These are phyloP conservation scores for Liopterus haemorrhoidalis DNA, from an alignment of 2,888 invertebrate genomes.

Conservation along the genomic window DNA sequence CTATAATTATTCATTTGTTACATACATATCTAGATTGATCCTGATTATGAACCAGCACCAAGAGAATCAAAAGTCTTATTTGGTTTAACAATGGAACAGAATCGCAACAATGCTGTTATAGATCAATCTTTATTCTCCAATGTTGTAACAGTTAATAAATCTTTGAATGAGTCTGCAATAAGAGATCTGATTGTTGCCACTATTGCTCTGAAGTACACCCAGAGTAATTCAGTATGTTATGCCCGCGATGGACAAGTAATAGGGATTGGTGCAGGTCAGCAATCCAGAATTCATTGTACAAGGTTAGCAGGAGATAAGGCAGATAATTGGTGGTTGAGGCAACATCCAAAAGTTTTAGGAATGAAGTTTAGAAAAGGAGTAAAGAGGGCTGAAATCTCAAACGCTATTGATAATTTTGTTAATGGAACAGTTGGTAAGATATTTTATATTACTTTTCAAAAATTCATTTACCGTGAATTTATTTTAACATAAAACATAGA, in stretches of 20 bases:
- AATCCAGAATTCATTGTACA: conserved; percentile 97
- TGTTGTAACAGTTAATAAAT: conserved; percentile 66
- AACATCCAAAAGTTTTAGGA: conserved; percentile 76
- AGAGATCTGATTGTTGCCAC: conserved; percentile 93
- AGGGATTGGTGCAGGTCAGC: conserved; percentile 98
- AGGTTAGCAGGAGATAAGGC: conserved; percentile 95
- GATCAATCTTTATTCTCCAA: conserved; percentile 71
- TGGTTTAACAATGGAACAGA: conserved; percentile 80
- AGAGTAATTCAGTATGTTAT: conserved; percentile 97
- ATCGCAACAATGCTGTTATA: conserved; percentile 82
- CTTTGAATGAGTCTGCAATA: conserved; percentile 65
- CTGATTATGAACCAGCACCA: conserved; percentile 70
- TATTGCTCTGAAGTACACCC: conserved; percentile 94
- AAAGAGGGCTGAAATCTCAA: conserved; percentile 87
- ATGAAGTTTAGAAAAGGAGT: conserved; percentile 83
- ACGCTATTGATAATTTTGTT: conserved; percentile 93
- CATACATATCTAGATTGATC: conserved; percentile 81
- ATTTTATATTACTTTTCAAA: too few relatives aligned
- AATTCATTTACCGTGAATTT: too few relatives aligned
- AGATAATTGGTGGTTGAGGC: conserved; percentile 95
- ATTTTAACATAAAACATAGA: too few relatives aligned
- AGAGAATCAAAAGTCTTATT: conserved; percentile 80
- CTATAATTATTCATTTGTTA: neutral
- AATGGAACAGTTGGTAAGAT: conserved; percentile 78
- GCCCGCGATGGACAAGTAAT: conserved; percentile 88